These are phyloP conservation scores for Danaus chrysippus DNA, from an alignment of 2,888 invertebrate genomes.

Conservation along the genomic window DNA sequence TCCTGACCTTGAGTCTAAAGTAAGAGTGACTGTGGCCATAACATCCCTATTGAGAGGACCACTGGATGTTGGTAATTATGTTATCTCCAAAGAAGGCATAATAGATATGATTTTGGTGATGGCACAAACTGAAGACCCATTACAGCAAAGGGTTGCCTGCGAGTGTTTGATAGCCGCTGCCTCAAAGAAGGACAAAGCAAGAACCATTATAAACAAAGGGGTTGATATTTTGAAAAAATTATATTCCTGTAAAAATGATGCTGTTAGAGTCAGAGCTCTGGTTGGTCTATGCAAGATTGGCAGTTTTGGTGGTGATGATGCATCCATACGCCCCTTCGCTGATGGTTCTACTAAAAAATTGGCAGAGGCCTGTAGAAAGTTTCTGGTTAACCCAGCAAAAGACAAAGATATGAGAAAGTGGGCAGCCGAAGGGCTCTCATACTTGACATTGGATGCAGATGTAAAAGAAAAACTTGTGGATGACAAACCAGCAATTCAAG, in stretches of 20 bases:
- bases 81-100: constrained; percentile 91
- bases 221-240: constrained; percentile 95
- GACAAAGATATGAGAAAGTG: constrained; percentile 94
- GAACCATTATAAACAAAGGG: constrained; percentile 92
- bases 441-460: constrained; percentile 97
- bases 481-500: constrained; percentile 88
- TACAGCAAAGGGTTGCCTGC: constrained; percentile 96
- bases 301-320: constrained; percentile 96
- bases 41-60: constrained; percentile 95
- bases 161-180: constrained; percentile 98
- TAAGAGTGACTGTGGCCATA: constrained; percentile 91
- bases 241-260: constrained; percentile 93
- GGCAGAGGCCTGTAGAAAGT: constrained; percentile 95
- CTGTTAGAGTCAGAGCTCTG: constrained; percentile 91
- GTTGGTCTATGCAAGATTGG: constrained; percentile 98
- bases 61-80: constrained; percentile 93
- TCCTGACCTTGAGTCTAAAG: constrained; percentile 94
- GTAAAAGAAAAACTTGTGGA: constrained; percentile 97
- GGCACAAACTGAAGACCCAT: constrained; percentile 94
- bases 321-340: constrained; percentile 95
- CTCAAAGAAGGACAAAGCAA: constrained; percentile 97
- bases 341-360: constrained; percentile 96
- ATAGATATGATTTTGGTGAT: constrained; percentile 97
- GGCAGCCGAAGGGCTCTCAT: constrained; percentile 98
- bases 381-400: constrained; percentile 91